Evolutionary conservation across 2,113 vertebrate genomes (phyloP).

Genomic region (Epinephelus fuscoguttatus): DNA sequence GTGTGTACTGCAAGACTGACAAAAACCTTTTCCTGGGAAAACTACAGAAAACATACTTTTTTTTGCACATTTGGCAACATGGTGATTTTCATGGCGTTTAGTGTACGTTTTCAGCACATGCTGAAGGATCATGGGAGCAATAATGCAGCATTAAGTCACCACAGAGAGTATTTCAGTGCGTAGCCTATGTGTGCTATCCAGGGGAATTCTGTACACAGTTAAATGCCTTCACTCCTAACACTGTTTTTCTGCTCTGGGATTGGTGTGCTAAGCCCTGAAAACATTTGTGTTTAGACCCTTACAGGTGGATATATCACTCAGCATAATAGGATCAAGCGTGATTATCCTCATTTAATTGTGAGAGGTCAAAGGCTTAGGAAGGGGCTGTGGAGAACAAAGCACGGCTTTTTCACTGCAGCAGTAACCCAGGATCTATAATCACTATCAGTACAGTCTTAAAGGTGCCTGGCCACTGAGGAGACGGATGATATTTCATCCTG

Average conservation of each 20-base stretch:
- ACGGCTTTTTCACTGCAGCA: background rate
- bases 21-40: constrained; percentile 1
- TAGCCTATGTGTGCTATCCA: background rate
- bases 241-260: constrained; percentile 20
- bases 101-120: background rate
- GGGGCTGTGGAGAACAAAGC: constrained; percentile 36
- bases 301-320: constrained; percentile 62
- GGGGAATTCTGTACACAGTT: background rate
- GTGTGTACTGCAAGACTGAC: background rate
- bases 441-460: constrained; percentile 10
- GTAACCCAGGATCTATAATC: constrained; percentile 28
- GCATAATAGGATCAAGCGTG: constrained; percentile 62
- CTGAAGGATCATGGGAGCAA: constrained; percentile 2
- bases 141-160: constrained; percentile 1
- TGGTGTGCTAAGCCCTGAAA: constrained; percentile 52
- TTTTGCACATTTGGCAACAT: background rate
- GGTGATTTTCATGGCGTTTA: background rate
- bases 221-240: constrained; percentile 5
- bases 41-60: background rate
- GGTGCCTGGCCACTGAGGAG: constrained; percentile 4
- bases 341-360: constrained; percentile 68
- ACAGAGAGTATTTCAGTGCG: background rate
- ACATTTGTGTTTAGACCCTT: constrained; percentile 54
- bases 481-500: background rate
- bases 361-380: constrained; percentile 55